Evolutionary conservation across 1,140 invertebrate genomes (phyloP).

Genomic region (Dufourea novaeangliae): DNA sequence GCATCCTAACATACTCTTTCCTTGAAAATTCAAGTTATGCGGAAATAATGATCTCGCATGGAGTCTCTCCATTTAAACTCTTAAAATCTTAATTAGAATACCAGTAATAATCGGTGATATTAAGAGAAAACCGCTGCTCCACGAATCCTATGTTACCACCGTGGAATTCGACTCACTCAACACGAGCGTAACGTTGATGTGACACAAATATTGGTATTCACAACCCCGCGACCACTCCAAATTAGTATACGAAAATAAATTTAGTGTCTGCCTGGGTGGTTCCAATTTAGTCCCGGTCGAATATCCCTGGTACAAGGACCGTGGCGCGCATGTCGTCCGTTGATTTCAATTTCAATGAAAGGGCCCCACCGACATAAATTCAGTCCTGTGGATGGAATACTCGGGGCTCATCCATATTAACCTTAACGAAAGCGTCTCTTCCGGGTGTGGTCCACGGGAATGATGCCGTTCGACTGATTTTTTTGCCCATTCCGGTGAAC

Average conservation of each 20-base stretch:
- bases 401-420: constrained; percentile 68
- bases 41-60: background rate
- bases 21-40: background rate
- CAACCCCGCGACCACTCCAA: background rate
- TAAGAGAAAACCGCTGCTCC: background rate
- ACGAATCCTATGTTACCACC: constrained; percentile 3
- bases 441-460: constrained; percentile 55
- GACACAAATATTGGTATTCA: constrained; percentile 26
- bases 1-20: background rate
- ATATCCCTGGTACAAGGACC: constrained; percentile 16
- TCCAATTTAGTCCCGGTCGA: constrained; percentile 55
- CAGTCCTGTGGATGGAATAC: constrained; percentile 49
- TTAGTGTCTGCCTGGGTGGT: constrained; percentile 58
- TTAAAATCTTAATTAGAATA: background rate
- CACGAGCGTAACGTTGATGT: background rate
- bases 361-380: constrained; percentile 53
- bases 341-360: constrained; percentile 66
- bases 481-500: constrained; percentile 33
- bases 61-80: background rate
- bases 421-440: constrained; percentile 56
- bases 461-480: constrained; percentile 53
- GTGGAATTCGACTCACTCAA: constrained; percentile 9
- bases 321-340: constrained; percentile 37
- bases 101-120: background rate
- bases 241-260: constrained; percentile 43